phyloP scores from a whole-genome alignment of 2,113 vertebrate genomes.

The Ailuropoda melanoleuca region DNA sequence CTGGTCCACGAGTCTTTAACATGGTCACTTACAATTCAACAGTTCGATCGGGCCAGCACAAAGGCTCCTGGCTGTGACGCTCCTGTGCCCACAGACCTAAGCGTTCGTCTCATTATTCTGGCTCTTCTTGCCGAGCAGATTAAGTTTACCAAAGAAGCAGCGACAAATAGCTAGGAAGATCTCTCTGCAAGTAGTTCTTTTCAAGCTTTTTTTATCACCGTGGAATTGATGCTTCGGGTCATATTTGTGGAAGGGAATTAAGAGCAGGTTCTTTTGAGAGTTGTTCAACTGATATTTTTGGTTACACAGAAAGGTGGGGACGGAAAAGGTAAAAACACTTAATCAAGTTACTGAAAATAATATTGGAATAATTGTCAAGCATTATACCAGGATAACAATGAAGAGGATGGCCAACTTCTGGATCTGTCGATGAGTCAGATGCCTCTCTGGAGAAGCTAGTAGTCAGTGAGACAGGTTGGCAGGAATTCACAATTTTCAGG shows the following conservation, averaged over 20 bases:
- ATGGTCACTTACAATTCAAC: constrained; percentile 88
- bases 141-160: constrained; percentile 92
- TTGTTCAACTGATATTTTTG: constrained; percentile 92
- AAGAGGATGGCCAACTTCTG: constrained; percentile 94
- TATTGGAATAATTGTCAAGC: constrained; percentile 96
- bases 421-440: constrained; percentile 94
- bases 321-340: constrained; percentile 94
- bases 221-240: constrained; percentile 94
- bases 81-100: constrained; percentile 90
- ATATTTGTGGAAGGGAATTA: constrained; percentile 91
- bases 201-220: constrained; percentile 93
- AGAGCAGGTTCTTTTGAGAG: constrained; percentile 91
- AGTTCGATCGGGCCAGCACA: constrained; percentile 91
- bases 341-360: constrained; percentile 95
- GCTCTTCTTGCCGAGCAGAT: constrained; percentile 92
- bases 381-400: constrained; percentile 94
- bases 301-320: constrained; percentile 88
- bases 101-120: constrained; percentile 91
- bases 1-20: background rate
- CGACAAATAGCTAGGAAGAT: constrained; percentile 95
- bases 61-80: constrained; percentile 92
- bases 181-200: constrained; percentile 91
- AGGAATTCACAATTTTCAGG: constrained; percentile 96
- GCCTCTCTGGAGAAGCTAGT: constrained; percentile 93
- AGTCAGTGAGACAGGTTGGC: constrained; percentile 93